These are phyloP conservation scores for Nycticebus coucang DNA, from an alignment of 2,113 vertebrate species.

Conservation along the genomic window DNA sequence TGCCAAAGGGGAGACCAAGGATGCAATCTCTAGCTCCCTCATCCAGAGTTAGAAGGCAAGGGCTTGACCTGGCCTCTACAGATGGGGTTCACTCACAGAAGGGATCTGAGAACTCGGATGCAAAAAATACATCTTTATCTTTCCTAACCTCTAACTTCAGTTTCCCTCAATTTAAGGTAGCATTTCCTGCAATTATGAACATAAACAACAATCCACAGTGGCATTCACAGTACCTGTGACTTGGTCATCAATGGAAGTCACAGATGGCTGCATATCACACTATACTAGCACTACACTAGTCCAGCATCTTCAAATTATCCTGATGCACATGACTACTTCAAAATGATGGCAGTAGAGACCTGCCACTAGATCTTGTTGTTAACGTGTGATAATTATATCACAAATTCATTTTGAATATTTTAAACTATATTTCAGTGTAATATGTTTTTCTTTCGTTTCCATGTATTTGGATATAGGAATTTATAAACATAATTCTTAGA, in stretches of 20 bases:
- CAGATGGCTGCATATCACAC: background rate
- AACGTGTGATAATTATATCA: background rate
- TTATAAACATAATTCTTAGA: background rate
- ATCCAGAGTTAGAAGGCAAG: background rate
- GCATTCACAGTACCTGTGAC: background rate
- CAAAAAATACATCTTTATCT: constrained; percentile 1
- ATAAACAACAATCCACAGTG: background rate
- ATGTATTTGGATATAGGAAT: background rate
- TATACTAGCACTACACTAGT: background rate
- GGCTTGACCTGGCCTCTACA: background rate
- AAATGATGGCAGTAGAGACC: background rate
- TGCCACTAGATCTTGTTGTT: background rate
- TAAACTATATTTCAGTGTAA: background rate
- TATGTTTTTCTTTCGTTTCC: background rate
- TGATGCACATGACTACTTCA: background rate
- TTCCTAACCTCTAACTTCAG: background rate
- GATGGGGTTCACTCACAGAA: background rate
- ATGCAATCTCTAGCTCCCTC: background rate
- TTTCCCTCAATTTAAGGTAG: background rate
- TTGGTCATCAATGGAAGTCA: constrained; percentile 32
- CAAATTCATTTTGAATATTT: constrained; percentile 45
- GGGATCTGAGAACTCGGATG: background rate
- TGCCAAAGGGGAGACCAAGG: background rate
- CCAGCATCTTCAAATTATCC: background rate
- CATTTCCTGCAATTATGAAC: constrained; percentile 1